Conservation (phyloP, 1,140 invertebrate species). For the Tetragnatha versicolor region DNA sequence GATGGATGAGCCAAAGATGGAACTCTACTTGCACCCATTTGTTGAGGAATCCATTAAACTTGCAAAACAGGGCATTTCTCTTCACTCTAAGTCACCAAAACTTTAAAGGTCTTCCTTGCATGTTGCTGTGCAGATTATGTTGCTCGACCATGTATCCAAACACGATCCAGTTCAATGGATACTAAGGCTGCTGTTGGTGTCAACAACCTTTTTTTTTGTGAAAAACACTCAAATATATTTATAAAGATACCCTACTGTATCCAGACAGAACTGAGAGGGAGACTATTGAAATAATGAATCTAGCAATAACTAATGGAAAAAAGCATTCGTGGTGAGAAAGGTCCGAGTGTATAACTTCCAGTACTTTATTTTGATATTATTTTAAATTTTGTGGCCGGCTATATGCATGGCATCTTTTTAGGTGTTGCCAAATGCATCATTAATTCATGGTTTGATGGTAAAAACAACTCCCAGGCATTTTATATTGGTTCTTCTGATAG, state of each 20-base stretch:
- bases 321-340: neutral
- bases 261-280: neutral
- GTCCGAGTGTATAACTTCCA: neutral
- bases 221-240: neutral
- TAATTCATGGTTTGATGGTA: neutral
- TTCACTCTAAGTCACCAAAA: neutral
- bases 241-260: neutral
- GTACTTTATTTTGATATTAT: neutral
- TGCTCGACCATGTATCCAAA: neutral
- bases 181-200: constrained; percentile 11
- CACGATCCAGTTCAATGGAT: constrained; percentile 9
- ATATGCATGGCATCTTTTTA: too few species aligned
- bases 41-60: neutral
- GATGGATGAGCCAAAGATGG: neutral
- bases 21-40: neutral
- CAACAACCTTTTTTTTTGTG: neutral
- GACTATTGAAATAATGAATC: neutral
- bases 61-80: neutral
- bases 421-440: neutral
- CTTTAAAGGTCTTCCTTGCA: neutral
- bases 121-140: constrained; percentile 4
- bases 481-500: neutral
- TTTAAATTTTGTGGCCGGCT: neutral
- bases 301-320: neutral
- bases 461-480: neutral